These are phyloP conservation scores for Eucera pruinosa DNA, from an alignment of 2,888 invertebrate species.

Conservation along the genomic window DNA sequence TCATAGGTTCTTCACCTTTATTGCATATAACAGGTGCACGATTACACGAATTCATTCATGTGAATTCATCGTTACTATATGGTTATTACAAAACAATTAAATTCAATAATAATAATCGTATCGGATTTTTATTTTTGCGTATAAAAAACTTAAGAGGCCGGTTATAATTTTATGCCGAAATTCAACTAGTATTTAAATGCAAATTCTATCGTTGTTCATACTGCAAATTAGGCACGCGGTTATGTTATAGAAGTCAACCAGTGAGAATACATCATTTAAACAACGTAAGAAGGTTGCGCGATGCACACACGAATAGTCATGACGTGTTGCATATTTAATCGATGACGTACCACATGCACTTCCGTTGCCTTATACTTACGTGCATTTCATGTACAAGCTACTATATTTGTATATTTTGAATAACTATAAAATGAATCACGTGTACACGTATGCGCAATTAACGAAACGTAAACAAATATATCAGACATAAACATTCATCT, in stretches of 20 bases:
- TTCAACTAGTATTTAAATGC: background rate
- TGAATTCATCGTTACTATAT: too few species aligned
- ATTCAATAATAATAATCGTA: background rate
- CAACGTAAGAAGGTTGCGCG: slow-evolving; percentile 1
- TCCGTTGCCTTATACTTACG: background rate
- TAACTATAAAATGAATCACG: slow-evolving; percentile 3
- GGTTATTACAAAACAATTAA: too few species aligned
- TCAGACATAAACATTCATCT: too few species aligned
- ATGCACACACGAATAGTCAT: slow-evolving; percentile 34
- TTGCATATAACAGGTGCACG: slow-evolving; percentile 1
- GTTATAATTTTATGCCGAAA: too few species aligned
- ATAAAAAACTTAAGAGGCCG: background rate
- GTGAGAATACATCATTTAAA: slow-evolving; percentile 3
- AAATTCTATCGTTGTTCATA: background rate
- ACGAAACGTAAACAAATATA: background rate
- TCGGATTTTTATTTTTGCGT: background rate
- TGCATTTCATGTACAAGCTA: background rate
- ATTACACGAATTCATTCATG: background rate
- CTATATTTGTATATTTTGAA: too few species aligned
- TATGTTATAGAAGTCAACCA: background rate
- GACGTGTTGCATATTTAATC: slow-evolving; percentile 41
- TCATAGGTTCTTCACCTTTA: slow-evolving; percentile 17
- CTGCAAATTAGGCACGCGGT: background rate
- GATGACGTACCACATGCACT: slow-evolving; percentile 20
- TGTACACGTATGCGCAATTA: background rate